phyloP scores from a whole-genome alignment of 1,140 invertebrate species.

The Sipha flava region DNA sequence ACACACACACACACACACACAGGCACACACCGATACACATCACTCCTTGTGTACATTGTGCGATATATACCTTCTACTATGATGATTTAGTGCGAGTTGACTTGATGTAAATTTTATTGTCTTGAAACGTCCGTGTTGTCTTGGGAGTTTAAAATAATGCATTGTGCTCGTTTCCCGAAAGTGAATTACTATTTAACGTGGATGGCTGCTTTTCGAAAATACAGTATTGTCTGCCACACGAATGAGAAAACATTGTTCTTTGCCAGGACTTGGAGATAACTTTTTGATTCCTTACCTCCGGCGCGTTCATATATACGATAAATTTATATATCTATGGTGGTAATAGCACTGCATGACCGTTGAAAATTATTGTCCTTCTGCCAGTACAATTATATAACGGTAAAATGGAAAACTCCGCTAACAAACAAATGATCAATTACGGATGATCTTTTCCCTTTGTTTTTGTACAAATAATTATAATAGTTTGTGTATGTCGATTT shows the following conservation, averaged over 20 bases:
- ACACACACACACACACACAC: too few relatives aligned
- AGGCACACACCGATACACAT: too few relatives aligned
- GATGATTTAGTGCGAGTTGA: not conserved
- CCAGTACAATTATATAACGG: not conserved
- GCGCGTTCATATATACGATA: not conserved
- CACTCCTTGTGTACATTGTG: too few relatives aligned
- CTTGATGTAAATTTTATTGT: not conserved
- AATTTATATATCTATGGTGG: not conserved
- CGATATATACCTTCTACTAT: too few relatives aligned
- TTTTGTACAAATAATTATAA: too few relatives aligned
- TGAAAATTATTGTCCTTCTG: not conserved
- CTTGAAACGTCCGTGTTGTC: not conserved
- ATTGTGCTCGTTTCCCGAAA: not conserved
- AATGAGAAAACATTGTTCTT: conserved; percentile 6
- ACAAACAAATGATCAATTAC: not conserved
- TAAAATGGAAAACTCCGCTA: not conserved
- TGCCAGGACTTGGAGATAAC: not conserved
- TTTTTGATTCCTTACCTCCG: not conserved
- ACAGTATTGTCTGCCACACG: not conserved
- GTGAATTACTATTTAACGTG: not conserved
- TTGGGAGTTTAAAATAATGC: not conserved
- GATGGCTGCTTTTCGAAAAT: not conserved
- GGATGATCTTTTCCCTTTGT: not conserved
- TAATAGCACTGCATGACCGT: not conserved
- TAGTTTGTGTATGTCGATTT: too few relatives aligned